These are phyloP conservation scores for Amblyopsis rosae DNA, from an alignment of 2,113 vertebrate species.

Conservation along the genomic window DNA sequence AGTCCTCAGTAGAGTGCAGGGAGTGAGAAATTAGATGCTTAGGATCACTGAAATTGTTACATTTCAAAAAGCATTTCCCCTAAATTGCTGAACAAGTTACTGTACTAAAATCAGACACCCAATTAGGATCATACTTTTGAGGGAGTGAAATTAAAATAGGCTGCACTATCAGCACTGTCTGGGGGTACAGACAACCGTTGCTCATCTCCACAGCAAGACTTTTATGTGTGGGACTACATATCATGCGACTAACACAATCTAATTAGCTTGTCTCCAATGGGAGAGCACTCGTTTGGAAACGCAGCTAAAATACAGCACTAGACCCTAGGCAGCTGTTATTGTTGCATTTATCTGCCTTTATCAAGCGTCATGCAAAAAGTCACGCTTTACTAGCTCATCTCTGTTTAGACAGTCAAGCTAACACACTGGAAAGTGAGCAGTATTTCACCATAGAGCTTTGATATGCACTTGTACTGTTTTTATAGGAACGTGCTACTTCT, in stretches of 20 bases:
- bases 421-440: conserved; percentile 74
- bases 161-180: conserved; percentile 68
- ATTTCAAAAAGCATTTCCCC: conserved; percentile 72
- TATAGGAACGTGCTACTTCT: conserved; percentile 52
- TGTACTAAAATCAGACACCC: conserved; percentile 71
- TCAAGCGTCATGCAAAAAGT: conserved; percentile 65
- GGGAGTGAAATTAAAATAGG: conserved; percentile 66
- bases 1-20: conserved; percentile 43
- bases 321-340: conserved; percentile 66
- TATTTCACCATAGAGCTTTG: conserved; percentile 57
- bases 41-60: conserved; percentile 66
- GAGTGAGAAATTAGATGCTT: conserved; percentile 65
- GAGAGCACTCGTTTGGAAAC: conserved; percentile 59
- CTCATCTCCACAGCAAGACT: conserved; percentile 61
- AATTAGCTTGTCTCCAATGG: conserved; percentile 72
- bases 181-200: conserved; percentile 53
- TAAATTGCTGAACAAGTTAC: conserved; percentile 72
- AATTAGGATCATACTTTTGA: conserved; percentile 73
- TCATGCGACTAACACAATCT: conserved; percentile 73
- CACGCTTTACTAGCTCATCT: conserved; percentile 64
- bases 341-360: conserved; percentile 69
- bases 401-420: conserved; percentile 69
- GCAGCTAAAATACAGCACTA: conserved; percentile 43
- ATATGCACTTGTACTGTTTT: conserved; percentile 57
- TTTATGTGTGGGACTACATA: conserved; percentile 69